Conservation (phyloP, 2,888 invertebrate genomes). For the Pristionchus mayeri region DNA sequence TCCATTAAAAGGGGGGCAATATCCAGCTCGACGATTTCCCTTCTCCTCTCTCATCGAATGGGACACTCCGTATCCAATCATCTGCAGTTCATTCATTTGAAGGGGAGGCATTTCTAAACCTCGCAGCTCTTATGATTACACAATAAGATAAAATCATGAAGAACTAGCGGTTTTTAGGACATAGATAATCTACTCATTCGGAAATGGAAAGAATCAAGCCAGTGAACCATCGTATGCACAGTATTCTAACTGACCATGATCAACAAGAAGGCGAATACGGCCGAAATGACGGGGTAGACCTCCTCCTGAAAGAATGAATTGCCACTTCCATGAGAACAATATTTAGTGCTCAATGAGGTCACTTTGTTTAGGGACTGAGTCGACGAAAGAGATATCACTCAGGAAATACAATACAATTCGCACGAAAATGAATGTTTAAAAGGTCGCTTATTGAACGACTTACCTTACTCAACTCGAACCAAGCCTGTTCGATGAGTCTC, state of each 20-base stretch:
- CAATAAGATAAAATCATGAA: too few species aligned
- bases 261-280: slow-evolving; percentile 59
- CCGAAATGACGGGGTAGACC: slow-evolving; percentile 71
- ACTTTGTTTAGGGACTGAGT: background rate
- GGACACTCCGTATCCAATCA: slow-evolving; percentile 42
- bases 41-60: slow-evolving; percentile 41
- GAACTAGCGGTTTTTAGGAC: too few species aligned
- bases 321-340: too few species aligned
- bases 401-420: too few species aligned
- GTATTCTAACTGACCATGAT: too few species aligned
- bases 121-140: too few species aligned
- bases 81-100: slow-evolving; percentile 37
- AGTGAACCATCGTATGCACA: too few species aligned
- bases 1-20: slow-evolving; percentile 28
- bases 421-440: background rate
- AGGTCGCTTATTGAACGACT: too few species aligned
- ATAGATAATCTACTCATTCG: too few species aligned
- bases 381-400: background rate
- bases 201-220: too few species aligned
- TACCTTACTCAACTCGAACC: slow-evolving; percentile 70
- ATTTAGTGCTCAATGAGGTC: too few species aligned
- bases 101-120: too few species aligned
- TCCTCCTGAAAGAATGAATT: slow-evolving; percentile 70
- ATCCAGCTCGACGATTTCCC: slow-evolving; percentile 42
- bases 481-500: slow-evolving; percentile 66